A percentile compares a stretch with the other conserved stretches of the same genome.
These are phyloP conservation scores for Macrotus californicus DNA, from an alignment of 2,113 vertebrate species.

Conservation along the genomic window DNA sequence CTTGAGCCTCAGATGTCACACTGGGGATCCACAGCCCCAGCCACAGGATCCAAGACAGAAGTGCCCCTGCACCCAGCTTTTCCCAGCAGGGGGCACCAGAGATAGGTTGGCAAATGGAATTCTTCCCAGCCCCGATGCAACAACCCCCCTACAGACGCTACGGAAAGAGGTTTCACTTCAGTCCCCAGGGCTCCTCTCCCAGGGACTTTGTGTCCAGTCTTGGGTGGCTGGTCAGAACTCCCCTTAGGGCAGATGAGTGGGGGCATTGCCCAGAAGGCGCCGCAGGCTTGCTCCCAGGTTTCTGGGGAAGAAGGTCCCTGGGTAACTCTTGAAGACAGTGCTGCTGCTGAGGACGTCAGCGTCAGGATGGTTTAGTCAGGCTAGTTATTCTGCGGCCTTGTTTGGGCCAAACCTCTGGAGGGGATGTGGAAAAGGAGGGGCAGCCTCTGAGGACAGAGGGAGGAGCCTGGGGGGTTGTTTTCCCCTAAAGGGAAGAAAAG, in stretches of 20 bases:
- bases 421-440: not conserved
- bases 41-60: not conserved
- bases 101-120: not conserved
- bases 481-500: not conserved
- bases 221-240: not conserved
- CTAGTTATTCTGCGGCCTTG: not conserved
- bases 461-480: not conserved
- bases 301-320: not conserved
- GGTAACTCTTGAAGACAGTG: not conserved
- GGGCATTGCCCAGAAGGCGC: not conserved
- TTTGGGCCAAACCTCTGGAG: not conserved
- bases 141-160: accelerated
- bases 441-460: constrained; percentile 8
- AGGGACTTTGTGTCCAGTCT: not conserved
- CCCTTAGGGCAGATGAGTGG: not conserved
- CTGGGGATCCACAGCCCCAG: not conserved
- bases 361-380: not conserved
- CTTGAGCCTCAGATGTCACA: not conserved
- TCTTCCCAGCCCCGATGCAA: not conserved
- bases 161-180: not conserved
- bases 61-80: not conserved
- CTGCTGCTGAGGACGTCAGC: not conserved
- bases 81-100: constrained; percentile 43
- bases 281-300: not conserved
- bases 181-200: not conserved